Percentiles rank a stretch among this genome's conserved stretches.
Evolutionary conservation across 2,113 vertebrate genomes (phyloP).

Genomic region (Sorex fumeus): DNA sequence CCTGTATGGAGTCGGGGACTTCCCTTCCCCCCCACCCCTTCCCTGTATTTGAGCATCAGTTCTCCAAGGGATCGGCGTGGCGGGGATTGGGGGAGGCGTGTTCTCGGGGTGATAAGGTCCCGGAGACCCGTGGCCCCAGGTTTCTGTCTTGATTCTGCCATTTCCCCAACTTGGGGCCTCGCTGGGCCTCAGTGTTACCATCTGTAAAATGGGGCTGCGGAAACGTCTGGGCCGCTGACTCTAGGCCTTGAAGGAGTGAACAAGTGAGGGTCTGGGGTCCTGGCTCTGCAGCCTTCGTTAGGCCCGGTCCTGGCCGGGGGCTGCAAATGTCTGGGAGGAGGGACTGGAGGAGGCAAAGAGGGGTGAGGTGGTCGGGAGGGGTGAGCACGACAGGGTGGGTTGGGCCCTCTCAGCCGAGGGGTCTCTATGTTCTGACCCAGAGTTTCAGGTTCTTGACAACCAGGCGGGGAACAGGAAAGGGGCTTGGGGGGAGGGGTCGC

Average conservation of each 20-base stretch:
- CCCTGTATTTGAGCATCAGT: background rate
- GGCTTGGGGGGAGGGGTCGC: fast-evolving
- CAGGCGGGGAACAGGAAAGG: background rate
- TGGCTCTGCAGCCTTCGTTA: too few species aligned
- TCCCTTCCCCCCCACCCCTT: background rate
- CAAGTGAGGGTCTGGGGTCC: background rate
- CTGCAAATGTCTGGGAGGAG: fast-evolving
- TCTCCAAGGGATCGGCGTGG: background rate
- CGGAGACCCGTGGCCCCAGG: fast-evolving
- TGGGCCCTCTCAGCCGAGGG: fast-evolving
- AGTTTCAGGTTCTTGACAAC: background rate
- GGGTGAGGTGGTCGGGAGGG: fast-evolving
- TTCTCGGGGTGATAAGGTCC: background rate
- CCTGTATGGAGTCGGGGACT: background rate
- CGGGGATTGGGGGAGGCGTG: too few species aligned
- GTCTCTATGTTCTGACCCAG: background rate
- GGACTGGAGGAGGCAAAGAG: background rate
- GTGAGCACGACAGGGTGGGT: background rate
- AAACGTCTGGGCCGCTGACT: too few species aligned
- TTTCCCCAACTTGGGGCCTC: background rate
- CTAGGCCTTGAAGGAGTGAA: background rate
- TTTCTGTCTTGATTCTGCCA: background rate
- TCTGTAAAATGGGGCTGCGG: background rate
- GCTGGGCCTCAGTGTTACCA: background rate
- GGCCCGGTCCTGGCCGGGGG: background rate